phyloP scores from a whole-genome alignment of 2,888 invertebrate genomes.

The Nomada flava region DNA sequence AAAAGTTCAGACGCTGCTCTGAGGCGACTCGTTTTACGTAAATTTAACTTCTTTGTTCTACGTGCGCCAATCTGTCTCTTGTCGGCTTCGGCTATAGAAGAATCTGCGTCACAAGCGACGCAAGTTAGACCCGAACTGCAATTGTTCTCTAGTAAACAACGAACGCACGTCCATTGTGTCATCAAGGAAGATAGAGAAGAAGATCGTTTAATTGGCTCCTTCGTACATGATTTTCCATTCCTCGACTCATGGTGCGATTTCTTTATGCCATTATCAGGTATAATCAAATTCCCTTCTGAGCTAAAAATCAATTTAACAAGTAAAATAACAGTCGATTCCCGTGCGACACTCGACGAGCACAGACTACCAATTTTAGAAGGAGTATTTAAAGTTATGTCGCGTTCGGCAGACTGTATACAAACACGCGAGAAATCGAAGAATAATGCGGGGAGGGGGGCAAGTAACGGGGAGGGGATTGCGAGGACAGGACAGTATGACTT shows the following conservation, averaged over 20 bases:
- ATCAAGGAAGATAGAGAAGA: conserved; percentile 80
- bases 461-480: neutral
- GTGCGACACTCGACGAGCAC: neutral
- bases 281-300: conserved; percentile 49
- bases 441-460: neutral
- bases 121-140: conserved; percentile 87
- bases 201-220: conserved; percentile 73
- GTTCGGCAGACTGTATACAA: conserved; percentile 37
- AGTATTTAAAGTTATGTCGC: conserved; percentile 5
- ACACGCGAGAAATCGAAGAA: conserved; percentile 23
- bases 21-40: conserved; percentile 75
- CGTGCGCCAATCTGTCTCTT: conserved; percentile 80
- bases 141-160: conserved; percentile 91
- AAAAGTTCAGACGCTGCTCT: conserved; percentile 75
- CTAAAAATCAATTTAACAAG: conserved; percentile 52
- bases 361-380: neutral
- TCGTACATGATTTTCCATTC: conserved; percentile 70
- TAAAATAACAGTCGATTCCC: neutral
- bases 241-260: conserved; percentile 78
- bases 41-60: conserved; percentile 78
- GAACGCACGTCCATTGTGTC: conserved; percentile 88
- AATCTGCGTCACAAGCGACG: conserved; percentile 89
- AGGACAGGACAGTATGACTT: conserved; percentile 20
- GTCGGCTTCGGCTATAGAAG: conserved; percentile 78
- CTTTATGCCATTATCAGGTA: conserved; percentile 63